Evolutionary conservation across 1,140 invertebrate genomes (phyloP).

Genomic region (Zaprionus camerounensis): DNA sequence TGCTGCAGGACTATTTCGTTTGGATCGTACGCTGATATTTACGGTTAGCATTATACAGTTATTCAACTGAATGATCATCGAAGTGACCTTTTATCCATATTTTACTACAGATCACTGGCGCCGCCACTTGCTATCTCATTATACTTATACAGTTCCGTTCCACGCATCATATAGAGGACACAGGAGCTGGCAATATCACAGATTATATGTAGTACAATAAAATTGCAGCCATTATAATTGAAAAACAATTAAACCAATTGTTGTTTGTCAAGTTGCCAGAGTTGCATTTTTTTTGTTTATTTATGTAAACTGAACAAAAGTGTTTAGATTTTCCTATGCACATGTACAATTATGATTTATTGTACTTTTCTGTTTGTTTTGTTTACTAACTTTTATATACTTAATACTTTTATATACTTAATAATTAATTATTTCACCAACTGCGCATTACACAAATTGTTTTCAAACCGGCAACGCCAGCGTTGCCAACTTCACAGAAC

Average conservation of each 20-base stretch:
- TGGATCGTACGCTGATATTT: constrained; percentile 81
- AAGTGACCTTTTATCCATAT: background rate
- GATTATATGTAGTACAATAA: constrained; percentile 9
- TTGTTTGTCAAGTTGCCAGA: background rate
- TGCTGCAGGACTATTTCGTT: constrained; percentile 74
- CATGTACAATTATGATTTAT: no score
- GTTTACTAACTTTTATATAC: background rate
- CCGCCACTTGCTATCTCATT: constrained; percentile 79
- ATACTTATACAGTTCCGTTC: constrained; percentile 77
- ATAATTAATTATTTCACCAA: background rate
- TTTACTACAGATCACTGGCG: constrained; percentile 66
- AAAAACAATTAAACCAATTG: background rate
- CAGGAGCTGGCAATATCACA: constrained; percentile 15
- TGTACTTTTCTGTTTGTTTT: background rate
- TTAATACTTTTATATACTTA: background rate
- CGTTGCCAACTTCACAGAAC: background rate
- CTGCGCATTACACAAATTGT: background rate
- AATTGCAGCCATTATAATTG: background rate
- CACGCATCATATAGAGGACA: constrained; percentile 61
- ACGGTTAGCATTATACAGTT: constrained; percentile 52
- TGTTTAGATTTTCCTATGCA: no score
- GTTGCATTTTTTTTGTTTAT: background rate
- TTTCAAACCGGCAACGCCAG: background rate
- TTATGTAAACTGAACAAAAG: no score
- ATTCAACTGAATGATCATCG: background rate